phyloP scores from a whole-genome alignment of 2,888 invertebrate species.

The Portevinia maculata region DNA sequence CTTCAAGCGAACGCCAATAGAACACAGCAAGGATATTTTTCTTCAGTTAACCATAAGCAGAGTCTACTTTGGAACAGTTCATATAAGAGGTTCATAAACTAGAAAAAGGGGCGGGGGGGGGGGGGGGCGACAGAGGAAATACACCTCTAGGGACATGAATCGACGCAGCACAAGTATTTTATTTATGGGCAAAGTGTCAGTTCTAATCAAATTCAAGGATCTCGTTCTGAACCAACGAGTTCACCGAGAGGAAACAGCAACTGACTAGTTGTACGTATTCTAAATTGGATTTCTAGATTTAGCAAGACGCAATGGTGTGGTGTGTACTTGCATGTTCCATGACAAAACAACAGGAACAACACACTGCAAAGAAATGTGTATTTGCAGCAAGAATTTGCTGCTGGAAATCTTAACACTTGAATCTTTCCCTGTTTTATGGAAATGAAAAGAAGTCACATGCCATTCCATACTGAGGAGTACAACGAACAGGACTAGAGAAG shows the following conservation, averaged over 20 bases:
- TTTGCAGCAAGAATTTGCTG: conserved; percentile 30
- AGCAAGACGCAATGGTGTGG: neutral
- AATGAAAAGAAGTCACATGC: conserved; percentile 46
- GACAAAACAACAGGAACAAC: neutral
- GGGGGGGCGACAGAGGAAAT: no score
- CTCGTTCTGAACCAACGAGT: conserved; percentile 56
- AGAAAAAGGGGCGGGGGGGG: conserved; percentile 22
- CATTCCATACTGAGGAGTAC: conserved; percentile 28
- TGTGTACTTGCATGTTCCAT: neutral
- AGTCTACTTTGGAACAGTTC: conserved; percentile 26
- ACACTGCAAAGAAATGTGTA: conserved; percentile 35
- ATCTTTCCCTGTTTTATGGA: conserved; percentile 54
- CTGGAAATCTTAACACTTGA: conserved; percentile 63
- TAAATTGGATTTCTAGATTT: conserved; percentile 65
- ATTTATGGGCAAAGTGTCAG: conserved; percentile 83
- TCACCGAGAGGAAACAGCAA: conserved; percentile 25
- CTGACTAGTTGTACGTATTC: conserved; percentile 41
- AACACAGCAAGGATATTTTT: conserved; percentile 73
- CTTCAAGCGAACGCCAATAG: conserved; percentile 57
- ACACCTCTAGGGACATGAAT: conserved; percentile 65
- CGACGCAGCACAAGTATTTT: conserved; percentile 74
- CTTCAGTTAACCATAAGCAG: conserved; percentile 65
- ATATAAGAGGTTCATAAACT: conserved; percentile 58
- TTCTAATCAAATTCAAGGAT: conserved; percentile 82
- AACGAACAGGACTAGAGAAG: conserved; percentile 13